Evolutionary conservation across 30 jellyfish, hydroid and myxozoan genomes (phyloP).

Genomic region (Aurelia sp.): DNA sequence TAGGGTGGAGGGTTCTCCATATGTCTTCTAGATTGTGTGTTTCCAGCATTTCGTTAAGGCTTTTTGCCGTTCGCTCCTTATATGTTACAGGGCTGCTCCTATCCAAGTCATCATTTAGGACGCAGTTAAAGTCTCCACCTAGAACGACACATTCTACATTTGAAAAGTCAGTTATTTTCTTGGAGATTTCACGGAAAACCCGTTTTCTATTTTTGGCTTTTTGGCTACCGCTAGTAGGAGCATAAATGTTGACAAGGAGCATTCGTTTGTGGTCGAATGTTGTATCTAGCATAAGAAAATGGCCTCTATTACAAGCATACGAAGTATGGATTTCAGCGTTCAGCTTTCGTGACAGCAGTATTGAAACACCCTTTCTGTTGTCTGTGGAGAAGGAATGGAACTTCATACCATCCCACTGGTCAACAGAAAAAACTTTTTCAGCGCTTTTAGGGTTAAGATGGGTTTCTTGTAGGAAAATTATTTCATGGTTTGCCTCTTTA

Average conservation of each 20-base stretch:
- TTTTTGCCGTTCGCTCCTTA: background rate
- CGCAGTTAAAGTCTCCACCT: slow-evolving; percentile 36
- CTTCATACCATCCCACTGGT: slow-evolving; percentile 3
- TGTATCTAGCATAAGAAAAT: background rate
- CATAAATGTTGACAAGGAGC: slow-evolving; percentile 10
- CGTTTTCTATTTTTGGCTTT: background rate
- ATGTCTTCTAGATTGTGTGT: background rate
- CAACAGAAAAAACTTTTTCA: background rate
- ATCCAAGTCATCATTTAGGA: background rate
- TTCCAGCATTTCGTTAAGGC: background rate
- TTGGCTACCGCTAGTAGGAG: background rate
- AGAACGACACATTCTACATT: background rate
- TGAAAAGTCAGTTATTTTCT: background rate
- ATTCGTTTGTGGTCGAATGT: slow-evolving; percentile 4
- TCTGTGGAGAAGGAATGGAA: background rate
- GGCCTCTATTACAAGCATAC: slow-evolving; percentile 7
- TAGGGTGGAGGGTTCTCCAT: slow-evolving; percentile 6
- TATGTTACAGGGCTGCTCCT: background rate
- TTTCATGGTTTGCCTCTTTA: background rate
- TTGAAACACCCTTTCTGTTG: slow-evolving; percentile 26
- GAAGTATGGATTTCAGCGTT: slow-evolving; percentile 3
- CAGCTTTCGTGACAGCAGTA: background rate
- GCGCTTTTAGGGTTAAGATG: background rate
- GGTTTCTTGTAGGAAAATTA: slow-evolving; percentile 19
- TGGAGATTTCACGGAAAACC: background rate